A percentile compares a stretch with the other conserved stretches of the same genome.
Conservation (phyloP, 1,140 invertebrate genomes). For the Heterodera schachtii region DNA sequence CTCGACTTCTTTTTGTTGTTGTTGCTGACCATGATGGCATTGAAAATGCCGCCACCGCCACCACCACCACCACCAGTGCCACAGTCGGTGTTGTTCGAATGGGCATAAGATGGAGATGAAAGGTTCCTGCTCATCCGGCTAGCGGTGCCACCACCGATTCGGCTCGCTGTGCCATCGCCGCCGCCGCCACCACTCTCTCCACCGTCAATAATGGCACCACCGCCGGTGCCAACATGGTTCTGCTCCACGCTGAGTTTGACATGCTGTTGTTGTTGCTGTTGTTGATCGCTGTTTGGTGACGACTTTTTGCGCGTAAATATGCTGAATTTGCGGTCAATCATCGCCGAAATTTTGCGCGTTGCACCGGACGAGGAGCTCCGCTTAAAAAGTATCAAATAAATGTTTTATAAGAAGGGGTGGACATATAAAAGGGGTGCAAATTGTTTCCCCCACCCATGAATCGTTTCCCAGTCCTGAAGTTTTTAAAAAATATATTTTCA, state of each 20-base stretch:
- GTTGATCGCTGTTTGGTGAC: constrained; percentile 57
- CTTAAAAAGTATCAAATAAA: constrained; percentile 42
- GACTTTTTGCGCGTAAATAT: constrained; percentile 65
- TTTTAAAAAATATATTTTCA: no score
- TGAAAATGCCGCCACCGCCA: constrained; percentile 6
- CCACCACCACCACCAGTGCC: no score
- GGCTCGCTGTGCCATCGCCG: constrained; percentile 1
- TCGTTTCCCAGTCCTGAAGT: no score
- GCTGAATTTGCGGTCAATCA: constrained; percentile 64
- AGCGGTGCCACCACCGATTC: no score
- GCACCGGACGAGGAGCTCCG: constrained; percentile 62
- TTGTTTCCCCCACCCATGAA: no score
- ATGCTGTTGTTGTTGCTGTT: constrained; percentile 12
- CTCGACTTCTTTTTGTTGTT: constrained; percentile 56
- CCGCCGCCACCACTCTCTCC: neutral
- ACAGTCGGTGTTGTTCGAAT: constrained; percentile 15
- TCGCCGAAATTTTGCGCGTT: constrained; percentile 65
- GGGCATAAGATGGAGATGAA: constrained; percentile 57
- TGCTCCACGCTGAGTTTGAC: neutral
- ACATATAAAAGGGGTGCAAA: no score
- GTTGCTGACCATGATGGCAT: constrained; percentile 19
- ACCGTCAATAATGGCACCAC: neutral
- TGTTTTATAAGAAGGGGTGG: no score
- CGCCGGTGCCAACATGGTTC: neutral
- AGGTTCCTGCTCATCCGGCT: constrained; percentile 51